Evolutionary conservation across 2,888 invertebrate genomes (phyloP), one percentile per base, ranked within the genome.

Genomic region (Argyresthia goedartella): DNA sequence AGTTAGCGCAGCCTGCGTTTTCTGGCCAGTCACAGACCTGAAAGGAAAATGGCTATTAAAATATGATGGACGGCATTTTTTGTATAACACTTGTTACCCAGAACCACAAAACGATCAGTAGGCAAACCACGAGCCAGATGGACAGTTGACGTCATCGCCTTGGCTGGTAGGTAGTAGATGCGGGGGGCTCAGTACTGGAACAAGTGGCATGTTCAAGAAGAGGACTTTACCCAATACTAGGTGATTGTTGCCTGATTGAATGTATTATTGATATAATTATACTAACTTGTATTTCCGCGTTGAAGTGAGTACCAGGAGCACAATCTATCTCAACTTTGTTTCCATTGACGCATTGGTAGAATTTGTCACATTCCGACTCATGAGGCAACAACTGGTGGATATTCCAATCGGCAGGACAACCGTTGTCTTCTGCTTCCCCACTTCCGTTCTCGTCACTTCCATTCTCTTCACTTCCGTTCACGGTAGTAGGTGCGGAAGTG

Each of bases 11-110:
- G 25, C 59, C 61, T 11, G n/a, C 51, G 14, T 51, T 51, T n/a
- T 15, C 10, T 11, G 51, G 51, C 46, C 51, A 66, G 48, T 71
- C 69, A 25, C 71, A 70, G 0, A 58, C 58, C 66, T 61, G 51
- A 15, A 53, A 59, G 13, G 1, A 14, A 13, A 43, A 59, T 62
- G 1, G 9, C n/a, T 39, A 39, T 39, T 4, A 11, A n/a, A 39
- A 11, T 1, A 39, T n/a, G n/a, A n/a, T n/a, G n/a, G n/a, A n/a
- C n/a, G n/a, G n/a, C n/a, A n/a, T n/a, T n/a, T n/a, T n/a, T n/a
- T n/a, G n/a, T n/a, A n/a, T n/a, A n/a, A n/a, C n/a, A n/a, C n/a
- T n/a, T n/a, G n/a, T n/a, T n/a, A n/a, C n/a, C n/a, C n/a, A n/a
- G n/a, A n/a, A n/a, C n/a, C n/a, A n/a, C n/a, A n/a, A n/a, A n/a